Evolutionary conservation across 2,888 invertebrate genomes (phyloP).

Genomic region (Autographa gamma): DNA sequence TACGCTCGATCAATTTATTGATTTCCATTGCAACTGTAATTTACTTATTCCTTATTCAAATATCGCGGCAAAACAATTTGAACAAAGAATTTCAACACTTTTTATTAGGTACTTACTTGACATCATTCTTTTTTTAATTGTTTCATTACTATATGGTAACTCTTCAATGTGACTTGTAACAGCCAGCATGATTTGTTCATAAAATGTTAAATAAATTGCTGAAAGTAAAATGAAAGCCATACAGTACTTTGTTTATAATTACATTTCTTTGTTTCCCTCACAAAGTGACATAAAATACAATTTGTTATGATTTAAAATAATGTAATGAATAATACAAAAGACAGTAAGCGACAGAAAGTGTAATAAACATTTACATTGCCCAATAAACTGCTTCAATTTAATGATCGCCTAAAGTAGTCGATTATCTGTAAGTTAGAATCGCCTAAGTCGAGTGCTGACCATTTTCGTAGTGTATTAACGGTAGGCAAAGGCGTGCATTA

Average conservation of each 20-base stretch:
- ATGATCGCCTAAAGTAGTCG: conserved; percentile 26
- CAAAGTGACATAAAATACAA: neutral
- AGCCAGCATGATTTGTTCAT: conserved; percentile 2
- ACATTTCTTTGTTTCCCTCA: neutral
- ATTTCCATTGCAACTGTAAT: conserved; percentile 12
- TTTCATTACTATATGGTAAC: neutral
- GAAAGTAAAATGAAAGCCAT: neutral
- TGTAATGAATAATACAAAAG: neutral
- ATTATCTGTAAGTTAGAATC: conserved; percentile 31
- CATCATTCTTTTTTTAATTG: neutral
- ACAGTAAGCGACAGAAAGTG: conserved; percentile 23
- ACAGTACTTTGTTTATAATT: neutral
- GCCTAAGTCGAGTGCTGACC: conserved; percentile 24
- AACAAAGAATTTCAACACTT: neutral
- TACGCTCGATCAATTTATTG: conserved; percentile 30
- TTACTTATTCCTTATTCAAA: conserved; percentile 3
- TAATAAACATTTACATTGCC: conserved; percentile 33
- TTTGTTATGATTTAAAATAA: neutral
- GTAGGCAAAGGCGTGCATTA: conserved; percentile 46
- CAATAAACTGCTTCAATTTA: conserved; percentile 37
- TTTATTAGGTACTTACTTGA: neutral
- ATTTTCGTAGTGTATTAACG: conserved; percentile 42
- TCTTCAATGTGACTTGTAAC: conserved; percentile 1
- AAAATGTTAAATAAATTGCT: neutral
- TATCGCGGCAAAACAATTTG: neutral